Base-by-base conservation (phyloP, 1,140 invertebrate genomes). In the Listronotus oregonensis region DNA sequence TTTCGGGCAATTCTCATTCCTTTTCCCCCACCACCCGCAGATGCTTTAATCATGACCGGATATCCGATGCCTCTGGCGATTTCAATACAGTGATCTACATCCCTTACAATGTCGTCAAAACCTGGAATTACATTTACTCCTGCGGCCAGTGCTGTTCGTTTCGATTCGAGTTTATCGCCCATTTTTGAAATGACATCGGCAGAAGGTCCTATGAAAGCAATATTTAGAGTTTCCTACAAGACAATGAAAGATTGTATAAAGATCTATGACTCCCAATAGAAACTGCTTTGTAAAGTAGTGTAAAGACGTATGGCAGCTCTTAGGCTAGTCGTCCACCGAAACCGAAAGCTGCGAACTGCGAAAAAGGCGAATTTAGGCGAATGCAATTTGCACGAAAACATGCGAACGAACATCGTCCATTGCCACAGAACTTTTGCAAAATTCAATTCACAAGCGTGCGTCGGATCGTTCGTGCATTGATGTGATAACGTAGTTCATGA, bases 31-130 rank as follows among this genome's bases (percentile, higher is more conserved):
- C 89, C 88, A 51, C 88, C 88, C 58, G 87, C 87, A 27, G 87
- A 87, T 2, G 88, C 89, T 77, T 91, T 91, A 52, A 91, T 87
- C 89, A 91, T 91, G 8, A 91, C 89, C 4, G 89, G 89, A 79
- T 90, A 91, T 15, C 87, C 87, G 49, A 77, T 72, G 14, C 70
- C 31, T 68, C 87, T 87, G 21, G 87, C 80, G 40, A 89, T 85
- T 70, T 84, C 75, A 15, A 89, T 79, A 74, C 85, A 88, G 51
- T 89, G 82, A 49, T 89, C 85, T 31, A 80, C 84, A 78, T 87
- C 81, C 58, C 75, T 73, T 15, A 76, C 59, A 14, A 71, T 62
- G 1, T 68, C 73, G 37, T 74, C 70, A 50, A 62, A 73, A n/a
- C 77, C 78, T 12, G 80, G 79, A 58, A 80, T 88, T 60, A 83